These are phyloP conservation scores for Gorilla gorilla DNA, from an alignment of 2,113 vertebrate species.

Conservation along the genomic window DNA sequence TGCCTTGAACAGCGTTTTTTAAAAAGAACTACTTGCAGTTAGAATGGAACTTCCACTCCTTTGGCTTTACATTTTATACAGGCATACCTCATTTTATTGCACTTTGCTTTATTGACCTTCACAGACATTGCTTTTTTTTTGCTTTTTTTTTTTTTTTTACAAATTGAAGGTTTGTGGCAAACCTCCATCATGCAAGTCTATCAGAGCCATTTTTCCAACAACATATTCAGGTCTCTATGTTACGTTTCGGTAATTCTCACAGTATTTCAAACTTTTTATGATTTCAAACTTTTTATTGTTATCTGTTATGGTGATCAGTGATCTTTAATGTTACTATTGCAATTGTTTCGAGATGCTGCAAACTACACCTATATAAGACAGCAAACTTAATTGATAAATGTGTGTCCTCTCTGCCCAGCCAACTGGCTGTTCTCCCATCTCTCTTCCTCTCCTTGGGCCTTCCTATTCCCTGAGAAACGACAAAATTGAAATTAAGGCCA, in stretches of 20 bases:
- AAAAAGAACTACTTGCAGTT: neutral
- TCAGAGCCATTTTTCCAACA: neutral
- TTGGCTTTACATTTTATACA: neutral
- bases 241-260: neutral
- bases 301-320: neutral
- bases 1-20: neutral
- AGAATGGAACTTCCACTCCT: neutral
- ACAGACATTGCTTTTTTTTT: neutral
- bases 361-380: neutral
- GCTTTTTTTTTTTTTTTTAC: neutral
- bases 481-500: neutral
- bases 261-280: neutral
- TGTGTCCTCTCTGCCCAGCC: neutral
- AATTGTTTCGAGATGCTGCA: neutral
- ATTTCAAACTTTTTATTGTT: neutral
- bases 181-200: neutral
- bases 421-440: neutral
- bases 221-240: neutral
- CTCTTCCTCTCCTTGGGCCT: neutral
- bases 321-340: neutral
- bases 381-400: neutral
- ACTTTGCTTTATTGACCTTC: neutral
- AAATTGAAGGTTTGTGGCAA: neutral
- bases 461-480: neutral
- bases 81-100: neutral